phyloP scores from a whole-genome alignment of 2,797 vertebrate species.

The Ibycter americanus region DNA sequence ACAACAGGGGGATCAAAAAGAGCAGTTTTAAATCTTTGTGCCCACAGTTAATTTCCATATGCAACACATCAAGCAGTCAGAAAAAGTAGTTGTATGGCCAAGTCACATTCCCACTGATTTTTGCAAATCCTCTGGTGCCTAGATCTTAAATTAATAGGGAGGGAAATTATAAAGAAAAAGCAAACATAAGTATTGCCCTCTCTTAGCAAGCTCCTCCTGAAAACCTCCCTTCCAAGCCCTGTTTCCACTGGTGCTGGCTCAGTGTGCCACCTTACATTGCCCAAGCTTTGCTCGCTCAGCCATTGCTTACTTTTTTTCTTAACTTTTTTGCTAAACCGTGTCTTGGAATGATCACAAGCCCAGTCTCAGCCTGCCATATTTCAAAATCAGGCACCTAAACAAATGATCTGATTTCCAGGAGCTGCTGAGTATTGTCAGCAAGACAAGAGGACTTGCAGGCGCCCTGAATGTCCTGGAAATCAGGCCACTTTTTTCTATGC shows the following conservation, averaged over 20 bases:
- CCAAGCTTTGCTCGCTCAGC: rapidly evolving
- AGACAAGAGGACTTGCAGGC: neutral
- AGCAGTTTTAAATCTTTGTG: neutral
- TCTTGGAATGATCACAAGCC: neutral
- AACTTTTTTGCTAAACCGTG: neutral
- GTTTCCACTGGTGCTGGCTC: neutral
- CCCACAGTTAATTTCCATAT: neutral
- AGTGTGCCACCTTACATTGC: rapidly evolving
- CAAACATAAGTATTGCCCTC: neutral
- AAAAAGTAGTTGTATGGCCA: neutral
- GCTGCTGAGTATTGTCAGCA: neutral
- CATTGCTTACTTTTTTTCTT: neutral
- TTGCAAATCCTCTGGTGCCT: neutral
- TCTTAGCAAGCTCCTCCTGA: neutral
- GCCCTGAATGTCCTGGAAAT: conserved; percentile 34
- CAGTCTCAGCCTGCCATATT: neutral
- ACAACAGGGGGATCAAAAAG: neutral
- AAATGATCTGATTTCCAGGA: neutral
- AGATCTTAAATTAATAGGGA: neutral
- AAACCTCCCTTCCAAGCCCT: neutral
- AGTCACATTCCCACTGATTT: neutral
- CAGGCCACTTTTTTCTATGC: neutral
- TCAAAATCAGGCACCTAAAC: neutral
- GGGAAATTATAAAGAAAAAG: neutral
- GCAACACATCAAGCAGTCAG: neutral